phyloP scores from a whole-genome alignment of 2,797 vertebrate species.

The Smutsia gigantea region DNA sequence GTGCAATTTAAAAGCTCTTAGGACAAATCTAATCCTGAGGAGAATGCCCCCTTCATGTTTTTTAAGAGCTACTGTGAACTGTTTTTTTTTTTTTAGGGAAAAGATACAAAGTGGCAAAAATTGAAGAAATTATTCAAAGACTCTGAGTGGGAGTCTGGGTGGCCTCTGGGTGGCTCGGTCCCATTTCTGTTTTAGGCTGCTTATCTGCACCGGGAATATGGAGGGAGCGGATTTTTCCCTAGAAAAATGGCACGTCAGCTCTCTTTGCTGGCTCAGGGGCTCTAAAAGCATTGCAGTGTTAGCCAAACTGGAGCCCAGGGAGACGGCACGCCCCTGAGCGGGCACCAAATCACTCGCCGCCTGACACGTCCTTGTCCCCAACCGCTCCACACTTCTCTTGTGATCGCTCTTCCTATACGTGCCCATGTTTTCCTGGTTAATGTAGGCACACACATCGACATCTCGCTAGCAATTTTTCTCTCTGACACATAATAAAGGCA shows the following conservation, averaged over 20 bases:
- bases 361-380: neutral
- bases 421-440: neutral
- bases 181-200: conserved; percentile 26
- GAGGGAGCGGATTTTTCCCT: conserved; percentile 60
- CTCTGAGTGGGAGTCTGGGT: conserved; percentile 53
- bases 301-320: conserved; percentile 79
- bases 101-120: conserved; percentile 58
- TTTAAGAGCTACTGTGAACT: conserved; percentile 47
- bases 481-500: conserved; percentile 77
- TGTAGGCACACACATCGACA: neutral
- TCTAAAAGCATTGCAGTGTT: conserved; percentile 52
- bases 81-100: neutral
- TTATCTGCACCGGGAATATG: conserved; percentile 43
- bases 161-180: conserved; percentile 54
- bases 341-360: neutral
- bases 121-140: conserved; percentile 58
- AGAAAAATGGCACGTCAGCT: conserved; percentile 77
- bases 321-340: neutral
- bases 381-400: neutral
- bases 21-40: conserved; percentile 28
- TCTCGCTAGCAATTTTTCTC: conserved; percentile 58
- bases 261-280: conserved; percentile 66
- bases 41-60: conserved; percentile 12
- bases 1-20: conserved; percentile 25
- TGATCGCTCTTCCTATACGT: neutral